These are phyloP conservation scores for Leuciscus waleckii DNA, from an alignment of 2,797 vertebrate genomes.

Conservation along the genomic window DNA sequence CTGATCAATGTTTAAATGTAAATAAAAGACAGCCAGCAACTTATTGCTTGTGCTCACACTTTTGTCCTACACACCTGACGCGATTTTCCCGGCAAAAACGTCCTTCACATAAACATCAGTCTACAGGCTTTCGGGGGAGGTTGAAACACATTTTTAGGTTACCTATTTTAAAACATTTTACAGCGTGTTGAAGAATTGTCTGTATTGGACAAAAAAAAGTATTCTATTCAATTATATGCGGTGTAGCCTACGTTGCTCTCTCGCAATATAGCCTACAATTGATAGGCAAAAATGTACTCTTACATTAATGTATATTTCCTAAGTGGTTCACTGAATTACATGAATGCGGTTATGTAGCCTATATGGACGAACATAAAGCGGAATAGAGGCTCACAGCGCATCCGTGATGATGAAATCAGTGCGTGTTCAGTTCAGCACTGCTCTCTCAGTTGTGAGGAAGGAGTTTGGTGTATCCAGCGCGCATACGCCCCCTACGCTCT, in stretches of 20 bases:
- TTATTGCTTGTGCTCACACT: too few species aligned
- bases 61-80: too few species aligned
- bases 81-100: too few species aligned
- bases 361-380: not conserved
- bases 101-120: too few species aligned
- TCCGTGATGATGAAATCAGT: slow-evolving; percentile 1
- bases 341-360: not conserved
- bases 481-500: slow-evolving; percentile 75
- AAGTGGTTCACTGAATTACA: not conserved
- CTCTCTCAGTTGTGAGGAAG: slow-evolving; percentile 67
- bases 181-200: not conserved
- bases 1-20: too few species aligned
- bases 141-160: too few species aligned
- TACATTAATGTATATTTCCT: not conserved
- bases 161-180: too few species aligned
- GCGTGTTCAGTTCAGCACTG: slow-evolving; percentile 59
- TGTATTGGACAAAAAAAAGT: not conserved
- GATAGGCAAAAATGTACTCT: not conserved
- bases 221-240: not conserved
- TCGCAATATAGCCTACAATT: not conserved
- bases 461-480: slow-evolving; percentile 71
- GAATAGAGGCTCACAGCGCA: not conserved
- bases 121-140: too few species aligned
- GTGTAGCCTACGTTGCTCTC: not conserved
- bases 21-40: too few species aligned